Evolutionary conservation across 2,888 invertebrate genomes (phyloP), one percentile per base, ranked within the genome.

Genomic region (Elaeidobius kamerunicus): DNA sequence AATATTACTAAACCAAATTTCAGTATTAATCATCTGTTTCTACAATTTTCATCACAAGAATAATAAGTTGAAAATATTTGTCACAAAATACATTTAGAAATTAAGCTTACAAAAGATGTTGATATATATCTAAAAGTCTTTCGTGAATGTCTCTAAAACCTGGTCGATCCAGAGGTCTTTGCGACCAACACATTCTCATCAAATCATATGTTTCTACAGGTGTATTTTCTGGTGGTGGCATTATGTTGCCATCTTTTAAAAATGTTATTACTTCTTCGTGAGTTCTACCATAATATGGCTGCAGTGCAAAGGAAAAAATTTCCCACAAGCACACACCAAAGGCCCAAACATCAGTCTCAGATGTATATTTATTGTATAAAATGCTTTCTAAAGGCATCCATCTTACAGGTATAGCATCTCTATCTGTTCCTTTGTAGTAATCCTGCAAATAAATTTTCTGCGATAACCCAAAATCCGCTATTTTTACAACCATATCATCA

Each of bases 331-430:
- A 91, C 14, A 97, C 92, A 44, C 95, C 97, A 75, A 89, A 97
- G 11, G 96, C 95, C 96, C 96, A 97, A 1, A 97, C 92, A 75
- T 97, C 97, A 9, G 95, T 93, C 72, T 96, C 94, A 56, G 91
- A 81, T 11, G 96, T 95, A 73, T 95, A 97, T 72, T 94, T 94
- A 74, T 95, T 96, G 71, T 94, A 95, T 46, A 96, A 78, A 71
- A 97, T 95, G 73, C 95, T 91, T 73, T 97, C 96, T 55, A 95
- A 77, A 16, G 96, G 96, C 95, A 97, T 96, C 97, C 97, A 97
- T 70, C 97, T 81, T 17, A 97, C 93, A 27, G 96, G 96, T 63
- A 97, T 94, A 12, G 95, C 95, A 74, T 94, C 94, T 69, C 92
- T 88, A 67, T 94, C 93, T 71, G 92, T 88, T 9, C 96, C 96